Base-by-base conservation (phyloP, 2,888 invertebrate genomes). In the Apamea epomidion region DNA sequence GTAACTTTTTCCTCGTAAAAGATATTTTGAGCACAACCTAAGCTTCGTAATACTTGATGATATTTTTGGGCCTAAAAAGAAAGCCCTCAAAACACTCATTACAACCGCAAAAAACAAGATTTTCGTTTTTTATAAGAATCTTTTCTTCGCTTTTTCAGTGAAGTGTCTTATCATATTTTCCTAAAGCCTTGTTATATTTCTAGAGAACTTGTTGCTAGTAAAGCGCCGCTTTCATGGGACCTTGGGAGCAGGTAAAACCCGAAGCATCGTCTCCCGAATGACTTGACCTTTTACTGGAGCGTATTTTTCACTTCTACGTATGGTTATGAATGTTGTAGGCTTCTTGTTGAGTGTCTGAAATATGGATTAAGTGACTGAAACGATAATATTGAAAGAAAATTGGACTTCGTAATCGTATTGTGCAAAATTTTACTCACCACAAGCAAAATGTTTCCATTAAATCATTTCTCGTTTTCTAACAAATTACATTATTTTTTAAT, bases 81-180 rank as follows among this genome's bases (percentile, higher is more conserved):
- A 48, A 65, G 18, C 18, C 37, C 45, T 64, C 48, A 42, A 69
- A 78, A 79, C 83, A 74, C 73, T 82, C 79, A 60, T 3, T 18
- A 42, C 7, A 60, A 69, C 58, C 37, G 16, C 62, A 65, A 65
- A 75, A 73, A 73, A 80, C 58, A 84, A 48, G 65, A 74, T 82
- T 87, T 82, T 74, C 60, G 21, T 76, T 80, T 78, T 74, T 70
- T 48, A 32, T 72, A 60, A 81, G 58, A 78, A 72, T 75, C 32
- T 78, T 79, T 67, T 64, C 71, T 74, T n/a, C 16, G 67, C 42
- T 25, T 78, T 70, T 85, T 79, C 64, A 51, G 42, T 65, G 54
- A 25, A 84, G 72, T 78, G 58, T 80, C 86, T 79, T 85, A 84
- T 82, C 70, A 77, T 78, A 85, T 81, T 87, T 87, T 81, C 73